These are phyloP conservation scores for Eupelmus urozonus DNA, from an alignment of 2,888 invertebrate species.

Conservation along the genomic window DNA sequence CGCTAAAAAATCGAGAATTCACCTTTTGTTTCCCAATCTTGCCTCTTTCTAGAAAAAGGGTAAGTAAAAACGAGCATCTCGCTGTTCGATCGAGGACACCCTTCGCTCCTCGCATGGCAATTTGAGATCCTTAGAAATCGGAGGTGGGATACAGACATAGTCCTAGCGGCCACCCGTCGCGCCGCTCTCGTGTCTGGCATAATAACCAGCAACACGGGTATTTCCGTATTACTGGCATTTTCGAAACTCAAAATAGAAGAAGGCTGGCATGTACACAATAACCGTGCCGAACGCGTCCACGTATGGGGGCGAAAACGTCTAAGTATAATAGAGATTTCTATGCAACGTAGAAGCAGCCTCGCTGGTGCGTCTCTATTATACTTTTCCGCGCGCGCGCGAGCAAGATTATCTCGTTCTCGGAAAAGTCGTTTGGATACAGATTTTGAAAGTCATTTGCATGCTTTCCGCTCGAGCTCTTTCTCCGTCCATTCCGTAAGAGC, in stretches of 20 bases:
- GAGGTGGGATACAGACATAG: too few species aligned
- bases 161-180: neutral
- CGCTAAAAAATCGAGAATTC: neutral
- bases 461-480: too few species aligned
- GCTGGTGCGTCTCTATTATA: slow-evolving; percentile 21
- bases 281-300: neutral
- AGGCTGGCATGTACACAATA: neutral
- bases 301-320: neutral
- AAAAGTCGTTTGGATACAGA: neutral
- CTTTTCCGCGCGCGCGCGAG: slow-evolving; percentile 2
- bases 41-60: neutral
- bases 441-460: too few species aligned
- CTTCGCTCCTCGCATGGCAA: too few species aligned
- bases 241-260: neutral
- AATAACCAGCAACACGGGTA: neutral
- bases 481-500: too few species aligned
- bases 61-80: neutral
- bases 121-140: too few species aligned
- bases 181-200: neutral
- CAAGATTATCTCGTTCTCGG: slow-evolving; percentile 16
- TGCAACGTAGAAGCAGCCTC: slow-evolving; percentile 5
- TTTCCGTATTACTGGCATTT: too few species aligned
- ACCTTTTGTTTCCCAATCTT: neutral
- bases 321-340: neutral
- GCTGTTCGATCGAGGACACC: slow-evolving; percentile 7